phyloP scores from a whole-genome alignment of 2,113 vertebrate species.

The Electrona antarctica region DNA sequence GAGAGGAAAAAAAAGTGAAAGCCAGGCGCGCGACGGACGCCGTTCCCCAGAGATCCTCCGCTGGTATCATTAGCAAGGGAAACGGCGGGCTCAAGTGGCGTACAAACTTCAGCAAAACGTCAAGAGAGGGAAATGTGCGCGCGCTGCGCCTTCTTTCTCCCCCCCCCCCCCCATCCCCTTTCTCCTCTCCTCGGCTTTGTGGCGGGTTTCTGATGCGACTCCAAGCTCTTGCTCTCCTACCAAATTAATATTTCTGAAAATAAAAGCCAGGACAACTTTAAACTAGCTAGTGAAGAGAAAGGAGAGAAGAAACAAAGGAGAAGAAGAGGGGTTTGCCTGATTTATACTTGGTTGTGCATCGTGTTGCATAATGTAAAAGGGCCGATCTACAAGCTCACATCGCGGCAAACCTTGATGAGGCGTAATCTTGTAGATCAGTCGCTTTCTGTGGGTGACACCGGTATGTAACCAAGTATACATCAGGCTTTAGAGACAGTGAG shows the following conservation, averaged over 20 bases:
- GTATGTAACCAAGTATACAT: too few species aligned
- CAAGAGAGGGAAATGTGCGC: conserved; percentile 80
- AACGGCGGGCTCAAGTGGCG: conserved; percentile 81
- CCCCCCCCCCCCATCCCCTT: conserved; percentile 23
- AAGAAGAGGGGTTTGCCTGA: conserved; percentile 24
- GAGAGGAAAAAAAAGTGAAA: conserved; percentile 66
- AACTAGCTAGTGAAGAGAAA: conserved; percentile 75
- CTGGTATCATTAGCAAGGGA: conserved; percentile 84
- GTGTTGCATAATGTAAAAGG: too few species aligned
- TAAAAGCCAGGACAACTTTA: conserved; percentile 87
- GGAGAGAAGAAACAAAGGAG: conserved; percentile 52
- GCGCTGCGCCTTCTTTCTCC: conserved; percentile 59
- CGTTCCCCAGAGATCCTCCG: conserved; percentile 80
- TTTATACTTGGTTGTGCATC: too few species aligned
- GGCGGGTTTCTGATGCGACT: conserved; percentile 69
- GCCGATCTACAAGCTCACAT: too few species aligned
- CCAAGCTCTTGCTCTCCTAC: conserved; percentile 73
- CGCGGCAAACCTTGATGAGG: too few species aligned
- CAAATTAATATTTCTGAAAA: conserved; percentile 86
- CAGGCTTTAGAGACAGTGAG: too few species aligned
- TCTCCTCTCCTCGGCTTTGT: conserved; percentile 56
- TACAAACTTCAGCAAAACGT: conserved; percentile 88
- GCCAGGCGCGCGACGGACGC: conserved; percentile 77
- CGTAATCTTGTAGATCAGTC: too few species aligned
- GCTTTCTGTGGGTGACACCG: too few species aligned